Base-by-base conservation (phyloP, 1,140 invertebrate species). In the Bombus waltoni region DNA sequence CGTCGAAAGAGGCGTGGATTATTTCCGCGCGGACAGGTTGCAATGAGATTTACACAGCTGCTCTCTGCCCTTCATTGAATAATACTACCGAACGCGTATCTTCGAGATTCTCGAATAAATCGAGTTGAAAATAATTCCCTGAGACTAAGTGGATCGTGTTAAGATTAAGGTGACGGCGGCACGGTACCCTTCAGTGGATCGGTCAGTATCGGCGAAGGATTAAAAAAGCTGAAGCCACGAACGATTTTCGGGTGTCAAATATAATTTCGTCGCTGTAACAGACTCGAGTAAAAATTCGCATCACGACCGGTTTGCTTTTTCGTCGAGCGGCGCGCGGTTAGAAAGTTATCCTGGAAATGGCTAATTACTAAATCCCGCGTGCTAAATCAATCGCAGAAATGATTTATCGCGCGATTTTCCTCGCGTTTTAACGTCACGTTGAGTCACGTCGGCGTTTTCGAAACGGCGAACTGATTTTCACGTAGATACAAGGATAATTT, bases 1-100 rank as follows among this genome's bases (percentile, higher is more conserved):
- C 77, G 65, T 47, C 32, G 40, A 11, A 79, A 3, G 77, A 79
- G 77, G 62, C 68, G 77, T 79, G 77, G 77, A 79, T 79, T 68
- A 79, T 68, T 79, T 68, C 77, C 40, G 22, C 42, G 42, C 13
- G 32, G 42, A 79, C 76, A 79, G 76, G 40, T 79, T 79, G 59
- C 76, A 42, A 79, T 59, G 59, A 79, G 40, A 79, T 80, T 42
- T 80, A 53, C 68, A 28, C 42, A 53, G 28, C 11, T 13, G 15
- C 6, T 28, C 35, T 59, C 42, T 57, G 28, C 4, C 22, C 28
- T 9, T 25, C 44, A 3, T 15, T 70, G 3, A 35, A 57, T 80
- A 80, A 80, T 80, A 62, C 35, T 35, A 53, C 47, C 18, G 47
- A 53, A 53, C 11, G 44, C 28, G 35, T 3, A 35, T 32, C 35